Evolutionary conservation across 2,888 invertebrate genomes (phyloP), one percentile per base, ranked within the genome.

Genomic region (Dermolepida albohirtum): DNA sequence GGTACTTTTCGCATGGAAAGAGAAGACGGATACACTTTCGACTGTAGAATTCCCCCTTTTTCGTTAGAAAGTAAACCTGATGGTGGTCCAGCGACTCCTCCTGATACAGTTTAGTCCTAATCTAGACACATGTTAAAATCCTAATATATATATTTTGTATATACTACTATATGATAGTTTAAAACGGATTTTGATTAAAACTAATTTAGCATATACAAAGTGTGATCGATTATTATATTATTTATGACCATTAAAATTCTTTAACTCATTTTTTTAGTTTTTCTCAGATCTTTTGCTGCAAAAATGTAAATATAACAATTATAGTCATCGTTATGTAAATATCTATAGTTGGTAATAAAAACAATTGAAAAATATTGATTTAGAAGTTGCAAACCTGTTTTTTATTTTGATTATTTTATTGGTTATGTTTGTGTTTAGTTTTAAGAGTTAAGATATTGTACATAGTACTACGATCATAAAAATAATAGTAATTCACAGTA

Each of bases 1-100:
- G 98, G 98, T 64, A 97, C 97, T 2, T 98, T 98, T 80, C 89
- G 97, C 77, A 94, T 99, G 92, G 98, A 98, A 84, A 89, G 97
- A 68, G 96, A 97, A 82, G 97, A 98, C 84, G 98, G 98, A 1
- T 94, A 95, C 80, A 93, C 94, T 0, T 98, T 98, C 83, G 98
- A 98, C 83, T 97, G 97, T 81, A 90, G 97, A 79, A 98, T 99
- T 80, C 98, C 98, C 44, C 97, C 98, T 0, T 98, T 98, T 83
- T 96, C 96, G 0, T 85, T 98, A 70, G 98, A 98, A 84, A 97
- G 97, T 78, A 97, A 97, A 84, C 91, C 92, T 11, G 95, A 95
- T 69, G 89, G 90, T 47, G 76, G 81, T 27, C 77, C 85, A 39
- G 80, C 84, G 1, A 77, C 80, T 12, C 79, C 82, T 2, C 82